phyloP scores from a whole-genome alignment of 1,140 invertebrate genomes.

The Trypoxylus dichotomus region DNA sequence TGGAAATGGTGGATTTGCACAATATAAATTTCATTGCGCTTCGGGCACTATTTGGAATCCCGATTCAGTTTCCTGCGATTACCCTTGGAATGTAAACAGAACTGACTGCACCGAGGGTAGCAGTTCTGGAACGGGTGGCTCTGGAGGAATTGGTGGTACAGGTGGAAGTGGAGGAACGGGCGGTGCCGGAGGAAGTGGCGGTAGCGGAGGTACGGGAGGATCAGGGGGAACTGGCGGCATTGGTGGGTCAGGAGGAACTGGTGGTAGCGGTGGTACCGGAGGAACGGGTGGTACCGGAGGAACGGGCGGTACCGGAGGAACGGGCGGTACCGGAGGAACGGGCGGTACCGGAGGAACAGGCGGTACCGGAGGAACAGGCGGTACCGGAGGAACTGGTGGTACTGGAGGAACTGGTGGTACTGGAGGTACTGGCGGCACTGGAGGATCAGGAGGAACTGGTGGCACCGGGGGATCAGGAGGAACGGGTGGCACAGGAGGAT shows the following conservation, averaged over 20 bases:
- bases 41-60: constrained; percentile 66
- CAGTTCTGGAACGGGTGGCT: not conserved
- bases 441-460: not conserved
- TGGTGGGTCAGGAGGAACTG: not conserved
- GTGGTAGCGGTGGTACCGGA: constrained; percentile 28
- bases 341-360: constrained; percentile 9
- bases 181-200: constrained; percentile 37
- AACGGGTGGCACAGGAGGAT: constrained; percentile 34
- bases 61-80: constrained; percentile 61
- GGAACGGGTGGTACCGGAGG: constrained; percentile 35
- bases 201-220: constrained; percentile 35
- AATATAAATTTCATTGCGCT: constrained; percentile 65
- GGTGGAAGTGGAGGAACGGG: constrained; percentile 29
- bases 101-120: constrained; percentile 28
- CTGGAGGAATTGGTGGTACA: constrained; percentile 32
- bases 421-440: constrained; percentile 3
- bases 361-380: constrained; percentile 34
- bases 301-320: constrained; percentile 32
- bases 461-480: not conserved
- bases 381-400: constrained; percentile 33
- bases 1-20: constrained; percentile 56
- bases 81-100: constrained; percentile 55
- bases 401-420: constrained; percentile 25
- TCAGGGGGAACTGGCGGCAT: not conserved
- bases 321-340: constrained; percentile 10